These are phyloP conservation scores for Mythimna impura DNA, from an alignment of 2,888 invertebrate genomes.

Conservation along the genomic window DNA sequence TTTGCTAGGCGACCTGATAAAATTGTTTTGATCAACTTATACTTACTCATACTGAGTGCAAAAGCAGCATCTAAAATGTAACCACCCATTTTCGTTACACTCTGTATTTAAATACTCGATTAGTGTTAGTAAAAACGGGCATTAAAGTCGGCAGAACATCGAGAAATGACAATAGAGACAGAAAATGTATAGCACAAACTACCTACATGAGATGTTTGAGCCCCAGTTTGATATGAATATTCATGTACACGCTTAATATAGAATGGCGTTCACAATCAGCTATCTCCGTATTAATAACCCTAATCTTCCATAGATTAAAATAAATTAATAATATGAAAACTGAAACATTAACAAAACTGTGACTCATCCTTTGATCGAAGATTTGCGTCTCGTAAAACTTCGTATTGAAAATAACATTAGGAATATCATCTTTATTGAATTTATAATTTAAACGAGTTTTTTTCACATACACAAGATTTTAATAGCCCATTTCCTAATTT, in stretches of 20 bases:
- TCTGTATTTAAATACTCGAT: too few relatives aligned
- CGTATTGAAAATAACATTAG: slow-evolving; percentile 32
- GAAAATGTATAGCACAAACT: background rate
- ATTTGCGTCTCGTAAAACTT: slow-evolving; percentile 2
- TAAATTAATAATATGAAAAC: background rate
- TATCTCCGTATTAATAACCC: slow-evolving; percentile 11
- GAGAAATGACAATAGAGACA: background rate
- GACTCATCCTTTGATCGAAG: background rate
- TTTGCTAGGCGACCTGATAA: too few relatives aligned
- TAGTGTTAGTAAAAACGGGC: too few relatives aligned
- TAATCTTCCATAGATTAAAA: slow-evolving; percentile 1
- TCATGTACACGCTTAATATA: slow-evolving; percentile 46
- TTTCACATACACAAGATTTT: too few relatives aligned
- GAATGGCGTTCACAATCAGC: slow-evolving; percentile 21
- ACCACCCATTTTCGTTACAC: too few relatives aligned
- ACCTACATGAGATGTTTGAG: background rate
- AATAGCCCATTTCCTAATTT: too few relatives aligned
- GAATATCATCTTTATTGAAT: slow-evolving; percentile 40
- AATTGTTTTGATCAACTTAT: too few relatives aligned
- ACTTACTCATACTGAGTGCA: too few relatives aligned
- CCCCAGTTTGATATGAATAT: slow-evolving; percentile 42
- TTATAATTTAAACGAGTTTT: slow-evolving; percentile 5
- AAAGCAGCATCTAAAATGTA: too few relatives aligned
- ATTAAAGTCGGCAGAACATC: background rate
- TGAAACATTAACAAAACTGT: background rate